Evolutionary conservation across 1,140 invertebrate species (phyloP), one percentile per base, ranked within the genome.

Genomic region (Coelopa frigida): DNA sequence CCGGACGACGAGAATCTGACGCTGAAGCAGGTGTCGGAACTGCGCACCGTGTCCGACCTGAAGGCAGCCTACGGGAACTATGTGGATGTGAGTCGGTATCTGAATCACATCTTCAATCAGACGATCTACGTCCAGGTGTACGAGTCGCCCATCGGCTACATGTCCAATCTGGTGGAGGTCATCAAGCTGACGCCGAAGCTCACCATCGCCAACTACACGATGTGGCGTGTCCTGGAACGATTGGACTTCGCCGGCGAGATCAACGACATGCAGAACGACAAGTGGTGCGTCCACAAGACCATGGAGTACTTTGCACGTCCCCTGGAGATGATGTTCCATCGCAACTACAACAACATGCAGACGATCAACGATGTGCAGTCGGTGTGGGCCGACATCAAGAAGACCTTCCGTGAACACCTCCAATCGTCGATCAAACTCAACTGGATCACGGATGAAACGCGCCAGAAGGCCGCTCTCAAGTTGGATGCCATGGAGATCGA

Each of bases 371-470:
- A 88, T 49, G 81, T 96, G 32, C 82, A 89, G 31, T 57, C 54
- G 0, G 63, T 60, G 0, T 66, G 62, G 62, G 44, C 59, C n/a
- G 62, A 66, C 36, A 59, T 66, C 4, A 62, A 61, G 52, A 71
- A 81, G 24, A 79, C 88, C 7, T 94, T 93, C 56, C 72, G 77
- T 27, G 78, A 84, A 51, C 74, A 87, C 8, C 58, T 93, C 1
- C 71, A 78, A 14, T 74, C 79, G 38, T 83, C 82, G 1, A 70
- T 75, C 15, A 26, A 50, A 6, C 40, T 66, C 2, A 53, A 53
- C 15, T 97, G 93, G 93, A 83, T 97, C 61, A 86, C 93, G 50
- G 70, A 78, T 15, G 77, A 83, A 22, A 94, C 91, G 0, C 86
- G 87, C 54, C 63, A 74, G 22, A 74, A 86, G 31, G 91, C 91